phyloP scores from a whole-genome alignment of 1,140 invertebrate genomes.

The Caenorhabditis latens region DNA sequence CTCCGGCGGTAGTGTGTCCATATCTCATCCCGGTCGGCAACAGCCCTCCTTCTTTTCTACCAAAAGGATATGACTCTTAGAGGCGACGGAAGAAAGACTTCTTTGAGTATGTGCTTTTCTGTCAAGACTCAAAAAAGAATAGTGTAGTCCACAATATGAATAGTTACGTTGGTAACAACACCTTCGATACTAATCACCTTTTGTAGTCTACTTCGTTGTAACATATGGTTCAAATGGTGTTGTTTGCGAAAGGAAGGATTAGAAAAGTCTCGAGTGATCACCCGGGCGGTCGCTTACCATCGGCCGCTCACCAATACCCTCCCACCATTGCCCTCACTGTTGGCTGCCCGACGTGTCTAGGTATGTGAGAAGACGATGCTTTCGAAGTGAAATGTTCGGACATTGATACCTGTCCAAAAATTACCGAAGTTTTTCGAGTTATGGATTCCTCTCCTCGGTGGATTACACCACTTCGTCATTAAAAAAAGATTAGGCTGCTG shows the following conservation, averaged over 20 bases:
- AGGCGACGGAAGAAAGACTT: neutral
- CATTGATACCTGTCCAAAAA: too few species aligned
- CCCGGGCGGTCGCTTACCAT: slow-evolving; percentile 12
- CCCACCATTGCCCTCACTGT: neutral
- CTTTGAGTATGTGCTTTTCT: neutral
- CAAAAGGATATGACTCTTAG: slow-evolving; percentile 33
- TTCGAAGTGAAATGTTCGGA: neutral
- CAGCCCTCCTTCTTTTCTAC: slow-evolving; percentile 4
- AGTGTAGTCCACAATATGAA: too few species aligned
- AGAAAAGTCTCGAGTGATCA: slow-evolving; percentile 30
- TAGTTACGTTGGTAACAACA: neutral
- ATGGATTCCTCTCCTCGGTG: too few species aligned
- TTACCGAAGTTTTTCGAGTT: neutral
- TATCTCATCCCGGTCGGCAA: slow-evolving; percentile 27
- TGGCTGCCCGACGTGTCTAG: neutral
- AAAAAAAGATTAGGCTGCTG: too few species aligned
- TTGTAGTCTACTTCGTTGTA: neutral
- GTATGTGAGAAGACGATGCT: neutral
- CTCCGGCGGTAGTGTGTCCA: slow-evolving; percentile 6
- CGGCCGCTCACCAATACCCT: neutral
- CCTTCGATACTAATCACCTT: neutral
- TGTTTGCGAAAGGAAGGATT: slow-evolving; percentile 23
- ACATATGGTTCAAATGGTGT: neutral
- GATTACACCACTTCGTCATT: too few species aligned
- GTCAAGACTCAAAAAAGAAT: neutral